Evolutionary conservation across 2,888 invertebrate genomes (phyloP).

Genomic region (Hoplodrina ambigua): DNA sequence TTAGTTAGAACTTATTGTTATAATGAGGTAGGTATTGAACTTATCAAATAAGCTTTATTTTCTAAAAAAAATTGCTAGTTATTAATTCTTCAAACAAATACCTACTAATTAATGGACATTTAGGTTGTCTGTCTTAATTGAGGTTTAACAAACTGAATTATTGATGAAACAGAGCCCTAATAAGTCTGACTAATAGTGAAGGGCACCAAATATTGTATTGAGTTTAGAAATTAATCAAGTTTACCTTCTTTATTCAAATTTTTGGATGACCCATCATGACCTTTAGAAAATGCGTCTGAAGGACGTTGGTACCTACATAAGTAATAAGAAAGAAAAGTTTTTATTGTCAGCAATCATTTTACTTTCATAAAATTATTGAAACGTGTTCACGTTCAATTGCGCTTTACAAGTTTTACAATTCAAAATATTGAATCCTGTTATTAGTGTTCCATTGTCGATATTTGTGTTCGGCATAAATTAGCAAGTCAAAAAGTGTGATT

Average conservation of each 20-base stretch:
- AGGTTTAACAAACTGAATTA: slow-evolving; percentile 47
- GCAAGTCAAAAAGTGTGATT: slow-evolving; percentile 56
- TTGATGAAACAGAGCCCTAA: slow-evolving; percentile 40
- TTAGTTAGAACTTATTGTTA: background rate
- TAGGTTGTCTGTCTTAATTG: slow-evolving; percentile 41
- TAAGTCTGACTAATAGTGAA: slow-evolving; percentile 22
- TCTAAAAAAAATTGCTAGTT: slow-evolving; percentile 12
- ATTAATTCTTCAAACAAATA: slow-evolving; percentile 24
- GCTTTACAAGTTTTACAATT: slow-evolving; percentile 45
- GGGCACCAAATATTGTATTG: slow-evolving; percentile 33
- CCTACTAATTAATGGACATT: slow-evolving; percentile 18
- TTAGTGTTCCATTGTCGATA: slow-evolving; percentile 46
- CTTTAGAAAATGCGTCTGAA: slow-evolving; percentile 39
- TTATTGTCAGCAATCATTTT: slow-evolving; percentile 28
- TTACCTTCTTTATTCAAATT: slow-evolving; percentile 39
- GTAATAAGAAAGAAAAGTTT: slow-evolving; percentile 35
- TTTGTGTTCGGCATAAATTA: slow-evolving; percentile 55
- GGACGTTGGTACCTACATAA: slow-evolving; percentile 23
- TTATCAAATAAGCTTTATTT: background rate
- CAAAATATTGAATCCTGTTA: slow-evolving; percentile 50
- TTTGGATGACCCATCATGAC: slow-evolving; percentile 36
- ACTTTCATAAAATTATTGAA: slow-evolving; percentile 47
- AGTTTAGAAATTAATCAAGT: slow-evolving; percentile 25
- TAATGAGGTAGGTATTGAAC: slow-evolving; percentile 1
- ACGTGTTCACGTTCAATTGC: slow-evolving; percentile 35